These are phyloP conservation scores for Gavia stellata DNA, from an alignment of 2,113 vertebrate species.

Conservation along the genomic window DNA sequence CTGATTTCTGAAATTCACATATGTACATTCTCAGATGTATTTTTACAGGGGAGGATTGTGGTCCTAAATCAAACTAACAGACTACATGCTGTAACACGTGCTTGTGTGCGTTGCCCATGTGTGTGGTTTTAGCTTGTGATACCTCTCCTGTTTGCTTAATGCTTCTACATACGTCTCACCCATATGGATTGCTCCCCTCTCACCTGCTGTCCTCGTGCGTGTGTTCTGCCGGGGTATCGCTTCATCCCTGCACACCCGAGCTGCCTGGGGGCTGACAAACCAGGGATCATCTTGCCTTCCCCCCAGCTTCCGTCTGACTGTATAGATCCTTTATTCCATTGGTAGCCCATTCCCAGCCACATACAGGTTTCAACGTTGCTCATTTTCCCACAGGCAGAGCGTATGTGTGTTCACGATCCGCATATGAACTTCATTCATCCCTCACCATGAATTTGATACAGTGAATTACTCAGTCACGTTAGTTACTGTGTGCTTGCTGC, in stretches of 20 bases:
- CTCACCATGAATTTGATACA: background rate
- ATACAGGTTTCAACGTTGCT: rapidly evolving
- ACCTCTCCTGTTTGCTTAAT: background rate
- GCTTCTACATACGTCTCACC: too few species aligned
- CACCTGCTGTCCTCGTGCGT: background rate
- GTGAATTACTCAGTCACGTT: background rate
- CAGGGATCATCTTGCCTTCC: background rate
- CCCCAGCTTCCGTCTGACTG: background rate
- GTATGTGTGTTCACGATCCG: background rate
- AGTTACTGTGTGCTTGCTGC: background rate
- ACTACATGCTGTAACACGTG: rapidly evolving
- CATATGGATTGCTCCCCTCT: background rate
- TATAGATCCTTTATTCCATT: background rate
- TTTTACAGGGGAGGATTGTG: background rate
- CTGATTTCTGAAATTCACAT: background rate
- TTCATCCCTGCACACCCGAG: background rate
- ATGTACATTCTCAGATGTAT: background rate
- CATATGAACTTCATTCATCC: background rate
- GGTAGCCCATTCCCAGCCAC: background rate
- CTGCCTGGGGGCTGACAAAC: background rate
- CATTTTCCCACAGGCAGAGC: background rate
- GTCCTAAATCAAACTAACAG: background rate
- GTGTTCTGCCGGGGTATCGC: background rate
- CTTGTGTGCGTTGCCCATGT: rapidly evolving
- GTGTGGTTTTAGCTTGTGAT: background rate